These are phyloP conservation scores for Morpho helenor DNA, from an alignment of 2,888 invertebrate genomes.

Conservation along the genomic window DNA sequence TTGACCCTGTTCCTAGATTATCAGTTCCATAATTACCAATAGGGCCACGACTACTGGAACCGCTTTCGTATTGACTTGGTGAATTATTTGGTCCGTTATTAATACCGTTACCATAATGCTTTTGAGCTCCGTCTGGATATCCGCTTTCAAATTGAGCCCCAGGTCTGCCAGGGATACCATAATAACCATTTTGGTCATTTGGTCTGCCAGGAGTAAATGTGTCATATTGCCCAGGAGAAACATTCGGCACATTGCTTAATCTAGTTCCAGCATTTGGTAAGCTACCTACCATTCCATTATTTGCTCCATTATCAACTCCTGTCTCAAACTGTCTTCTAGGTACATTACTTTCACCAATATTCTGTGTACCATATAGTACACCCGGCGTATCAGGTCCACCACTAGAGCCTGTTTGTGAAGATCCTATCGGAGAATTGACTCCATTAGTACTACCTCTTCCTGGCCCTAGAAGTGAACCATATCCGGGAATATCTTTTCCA, in stretches of 20 bases:
- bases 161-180: conserved; percentile 7
- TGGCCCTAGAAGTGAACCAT: not conserved
- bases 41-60: conserved; percentile 10
- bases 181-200: conserved; percentile 3
- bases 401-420: conserved; percentile 6
- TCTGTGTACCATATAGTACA: conserved; percentile 8
- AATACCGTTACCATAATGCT: conserved; percentile 20
- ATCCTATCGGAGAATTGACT: not conserved
- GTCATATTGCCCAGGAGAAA: conserved; percentile 18
- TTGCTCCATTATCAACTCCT: not conserved
- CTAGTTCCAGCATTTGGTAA: too few relatives aligned
- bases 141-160: conserved; percentile 23
- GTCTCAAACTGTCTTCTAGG: conserved; percentile 14
- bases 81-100: conserved; percentile 9
- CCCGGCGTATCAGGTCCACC: conserved; percentile 15
- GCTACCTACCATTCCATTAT: too few relatives aligned
- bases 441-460: not conserved
- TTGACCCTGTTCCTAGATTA: conserved; percentile 6
- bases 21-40: conserved; percentile 16
- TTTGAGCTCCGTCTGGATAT: conserved; percentile 12
- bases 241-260: not conserved
- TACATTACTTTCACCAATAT: not conserved
- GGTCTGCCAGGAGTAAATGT: conserved; percentile 19
- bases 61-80: conserved; percentile 16
- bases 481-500: conserved; percentile 3